These are phyloP conservation scores for Tragelaphus imberbis DNA, from an alignment of 2,113 vertebrate species.

Conservation along the genomic window DNA sequence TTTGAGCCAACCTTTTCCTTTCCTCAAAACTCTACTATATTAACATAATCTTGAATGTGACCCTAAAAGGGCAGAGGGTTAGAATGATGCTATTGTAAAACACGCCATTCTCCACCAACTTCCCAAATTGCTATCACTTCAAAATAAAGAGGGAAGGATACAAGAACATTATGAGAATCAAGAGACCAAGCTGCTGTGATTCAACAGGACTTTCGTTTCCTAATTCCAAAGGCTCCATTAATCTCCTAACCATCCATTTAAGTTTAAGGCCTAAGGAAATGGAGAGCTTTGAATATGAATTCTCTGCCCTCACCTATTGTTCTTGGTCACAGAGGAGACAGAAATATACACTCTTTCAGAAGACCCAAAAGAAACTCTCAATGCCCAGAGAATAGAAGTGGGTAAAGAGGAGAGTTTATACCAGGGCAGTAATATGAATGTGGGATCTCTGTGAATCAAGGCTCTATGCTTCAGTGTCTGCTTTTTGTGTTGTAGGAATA, in stretches of 20 bases:
- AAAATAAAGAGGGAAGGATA: constrained; percentile 27
- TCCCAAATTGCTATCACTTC: constrained; percentile 21
- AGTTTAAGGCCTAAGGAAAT: neutral
- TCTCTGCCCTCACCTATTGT: neutral
- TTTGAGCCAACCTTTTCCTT: constrained; percentile 1
- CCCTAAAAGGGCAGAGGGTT: neutral
- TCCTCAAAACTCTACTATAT: neutral
- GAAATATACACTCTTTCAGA: neutral
- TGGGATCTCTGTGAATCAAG: neutral
- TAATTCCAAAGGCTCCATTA: constrained; percentile 33
- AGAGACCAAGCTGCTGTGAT: neutral
- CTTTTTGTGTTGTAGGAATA: neutral
- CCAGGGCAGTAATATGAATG: neutral
- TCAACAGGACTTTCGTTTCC: constrained; percentile 29
- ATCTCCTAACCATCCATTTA: neutral
- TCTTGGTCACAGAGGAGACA: neutral
- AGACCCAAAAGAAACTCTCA: neutral
- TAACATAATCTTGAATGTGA: constrained; percentile 22
- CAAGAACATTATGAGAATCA: neutral
- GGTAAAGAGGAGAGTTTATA: neutral
- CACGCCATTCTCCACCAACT: neutral
- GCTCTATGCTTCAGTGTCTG: neutral
- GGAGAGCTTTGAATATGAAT: constrained; percentile 1
- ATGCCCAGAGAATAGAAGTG: neutral
- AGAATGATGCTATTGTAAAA: neutral